phyloP scores from a whole-genome alignment of 2,113 vertebrate genomes.

The Rhizomys pruinosus region DNA sequence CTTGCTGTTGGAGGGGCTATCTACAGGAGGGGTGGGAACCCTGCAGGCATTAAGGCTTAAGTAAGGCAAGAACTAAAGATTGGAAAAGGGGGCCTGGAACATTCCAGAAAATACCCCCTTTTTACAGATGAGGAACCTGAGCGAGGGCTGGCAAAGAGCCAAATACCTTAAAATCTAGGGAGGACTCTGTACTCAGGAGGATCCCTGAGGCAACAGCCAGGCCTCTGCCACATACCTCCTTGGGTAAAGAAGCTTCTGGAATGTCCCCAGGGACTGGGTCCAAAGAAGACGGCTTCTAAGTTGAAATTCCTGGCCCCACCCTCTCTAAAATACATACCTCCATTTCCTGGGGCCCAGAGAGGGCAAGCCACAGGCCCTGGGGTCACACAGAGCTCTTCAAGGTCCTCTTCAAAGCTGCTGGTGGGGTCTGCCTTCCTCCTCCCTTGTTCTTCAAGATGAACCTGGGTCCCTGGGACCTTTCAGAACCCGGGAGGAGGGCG shows the following conservation, averaged over 20 bases:
- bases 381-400: neutral
- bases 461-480: neutral
- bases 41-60: neutral
- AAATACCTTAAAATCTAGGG: neutral
- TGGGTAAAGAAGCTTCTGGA: conserved; percentile 46
- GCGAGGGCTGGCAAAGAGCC: neutral
- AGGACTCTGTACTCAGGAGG: neutral
- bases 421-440: neutral
- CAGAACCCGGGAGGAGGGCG: neutral
- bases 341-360: neutral
- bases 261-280: conserved; percentile 30
- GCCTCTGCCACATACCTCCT: conserved; percentile 19
- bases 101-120: neutral
- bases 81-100: neutral
- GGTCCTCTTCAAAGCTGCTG: no score
- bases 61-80: neutral
- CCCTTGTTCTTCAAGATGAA: no score
- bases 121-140: neutral
- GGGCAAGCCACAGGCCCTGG: neutral
- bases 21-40: neutral
- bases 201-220: neutral
- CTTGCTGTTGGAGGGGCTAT: neutral
- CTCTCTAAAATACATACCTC: neutral
- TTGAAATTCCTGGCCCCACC: conserved; percentile 53
- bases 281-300: conserved; percentile 24